Percentiles rank a stretch among this genome's conserved stretches.
Evolutionary conservation across 2,113 vertebrate genomes (phyloP).

Genomic region (Amblyornis subalaris): DNA sequence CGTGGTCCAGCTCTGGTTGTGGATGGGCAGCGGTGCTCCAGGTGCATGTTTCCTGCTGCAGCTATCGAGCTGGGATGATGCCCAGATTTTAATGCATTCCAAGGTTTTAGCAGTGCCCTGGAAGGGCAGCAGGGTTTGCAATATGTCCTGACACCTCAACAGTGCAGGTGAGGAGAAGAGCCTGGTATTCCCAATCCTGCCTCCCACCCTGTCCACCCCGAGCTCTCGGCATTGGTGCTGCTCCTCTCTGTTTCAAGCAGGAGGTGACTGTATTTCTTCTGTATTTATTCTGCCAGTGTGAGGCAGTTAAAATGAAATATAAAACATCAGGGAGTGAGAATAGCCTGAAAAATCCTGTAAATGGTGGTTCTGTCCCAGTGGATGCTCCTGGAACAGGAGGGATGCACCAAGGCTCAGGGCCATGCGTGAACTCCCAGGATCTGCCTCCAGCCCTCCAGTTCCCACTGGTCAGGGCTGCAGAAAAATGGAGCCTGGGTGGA

Average conservation of each 20-base stretch:
- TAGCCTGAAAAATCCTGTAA: background rate
- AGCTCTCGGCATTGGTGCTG: accelerated
- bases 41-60: accelerated
- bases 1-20: background rate
- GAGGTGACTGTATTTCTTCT: background rate
- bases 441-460: no score
- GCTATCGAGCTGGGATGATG: background rate
- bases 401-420: background rate
- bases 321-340: background rate
- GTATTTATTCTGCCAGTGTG: background rate
- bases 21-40: background rate
- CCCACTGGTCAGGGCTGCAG: background rate
- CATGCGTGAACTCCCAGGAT: background rate
- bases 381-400: background rate
- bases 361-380: background rate
- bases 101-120: background rate
- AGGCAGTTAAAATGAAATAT: background rate
- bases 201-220: background rate
- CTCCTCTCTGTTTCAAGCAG: background rate
- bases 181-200: background rate
- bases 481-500: background rate
- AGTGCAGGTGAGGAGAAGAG: background rate
- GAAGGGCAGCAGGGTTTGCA: background rate
- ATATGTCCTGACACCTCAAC: background rate
- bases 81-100: background rate